Percentiles rank a stretch among this genome's conserved stretches.
Evolutionary conservation across 2,113 vertebrate genomes (phyloP).

Genomic region (Esox niger): DNA sequence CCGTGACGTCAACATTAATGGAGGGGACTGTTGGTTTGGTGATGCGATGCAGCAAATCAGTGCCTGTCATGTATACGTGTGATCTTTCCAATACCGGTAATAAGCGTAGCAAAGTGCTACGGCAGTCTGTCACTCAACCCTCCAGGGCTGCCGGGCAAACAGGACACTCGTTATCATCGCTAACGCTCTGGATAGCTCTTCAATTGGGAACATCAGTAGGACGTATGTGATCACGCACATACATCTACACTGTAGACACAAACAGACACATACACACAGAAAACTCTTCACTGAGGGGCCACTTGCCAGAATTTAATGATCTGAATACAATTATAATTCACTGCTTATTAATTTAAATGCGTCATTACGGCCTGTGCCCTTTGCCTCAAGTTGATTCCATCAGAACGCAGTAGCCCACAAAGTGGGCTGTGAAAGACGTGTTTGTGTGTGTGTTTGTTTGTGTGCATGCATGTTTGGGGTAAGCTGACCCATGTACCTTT

Average conservation of each 20-base stretch:
- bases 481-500: conserved; percentile 66
- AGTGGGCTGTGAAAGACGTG: conserved; percentile 6
- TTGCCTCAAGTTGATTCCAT: neutral
- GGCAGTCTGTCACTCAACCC: conserved; percentile 71
- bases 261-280: too few species aligned
- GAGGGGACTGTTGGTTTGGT: conserved; percentile 58
- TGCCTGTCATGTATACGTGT: conserved; percentile 69
- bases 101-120: conserved; percentile 53
- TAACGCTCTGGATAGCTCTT: conserved; percentile 40
- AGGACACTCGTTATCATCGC: conserved; percentile 54
- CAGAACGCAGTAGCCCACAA: neutral
- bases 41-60: conserved; percentile 66
- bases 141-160: conserved; percentile 51
- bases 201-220: conserved; percentile 51
- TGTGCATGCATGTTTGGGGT: conserved; percentile 4
- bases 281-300: neutral
- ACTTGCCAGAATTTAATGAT: neutral
- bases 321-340: conserved; percentile 1
- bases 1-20: conserved; percentile 46
- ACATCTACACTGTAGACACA: too few species aligned
- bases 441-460: conserved; percentile 17
- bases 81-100: conserved; percentile 74
- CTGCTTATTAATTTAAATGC: conserved; percentile 16
- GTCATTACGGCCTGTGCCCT: neutral
- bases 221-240: conserved; percentile 27